Percentiles rank a stretch among this genome's conserved stretches.
These are phyloP conservation scores for Tetheella fluctuosa DNA, from an alignment of 2,888 invertebrate genomes.

Conservation along the genomic window DNA sequence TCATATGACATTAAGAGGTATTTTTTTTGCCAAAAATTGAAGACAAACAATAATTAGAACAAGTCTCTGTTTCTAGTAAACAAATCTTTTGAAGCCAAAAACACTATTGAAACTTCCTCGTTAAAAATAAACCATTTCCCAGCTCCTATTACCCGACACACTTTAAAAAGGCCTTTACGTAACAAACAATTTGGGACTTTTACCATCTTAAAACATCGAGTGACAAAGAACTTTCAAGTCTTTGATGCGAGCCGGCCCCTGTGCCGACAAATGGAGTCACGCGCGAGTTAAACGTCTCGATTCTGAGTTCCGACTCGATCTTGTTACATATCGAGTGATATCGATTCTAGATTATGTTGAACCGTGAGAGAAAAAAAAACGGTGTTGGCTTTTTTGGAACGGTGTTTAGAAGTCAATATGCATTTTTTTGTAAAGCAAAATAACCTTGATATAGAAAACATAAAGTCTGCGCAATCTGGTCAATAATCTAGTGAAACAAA, in stretches of 20 bases:
- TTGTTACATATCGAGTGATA: constrained; percentile 58
- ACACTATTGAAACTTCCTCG: too few relatives aligned
- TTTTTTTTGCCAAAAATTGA: too few relatives aligned
- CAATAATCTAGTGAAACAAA: too few relatives aligned
- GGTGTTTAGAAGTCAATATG: too few relatives aligned
- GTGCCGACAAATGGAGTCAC: constrained; percentile 71
- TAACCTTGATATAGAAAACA: too few relatives aligned
- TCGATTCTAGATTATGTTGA: constrained; percentile 52
- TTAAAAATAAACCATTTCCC: not conserved
- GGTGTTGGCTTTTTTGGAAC: not conserved
- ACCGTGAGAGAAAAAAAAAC: constrained; percentile 1
- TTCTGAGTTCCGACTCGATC: constrained; percentile 62
- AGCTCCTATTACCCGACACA: constrained; percentile 14
- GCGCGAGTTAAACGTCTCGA: constrained; percentile 68
- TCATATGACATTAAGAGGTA: too few relatives aligned
- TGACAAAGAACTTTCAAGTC: constrained; percentile 40
- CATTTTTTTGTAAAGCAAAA: too few relatives aligned
- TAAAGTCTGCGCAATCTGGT: too few relatives aligned
- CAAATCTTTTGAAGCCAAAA: too few relatives aligned
- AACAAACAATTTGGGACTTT: constrained; percentile 38
- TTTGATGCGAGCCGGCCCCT: constrained; percentile 57
- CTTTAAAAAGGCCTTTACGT: constrained; percentile 8
- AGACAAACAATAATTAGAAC: too few relatives aligned
- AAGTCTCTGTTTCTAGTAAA: too few relatives aligned
- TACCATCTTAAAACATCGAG: constrained; percentile 24